phyloP scores from a whole-genome alignment of 1,140 invertebrate genomes.

The Psilanteris sp. region DNA sequence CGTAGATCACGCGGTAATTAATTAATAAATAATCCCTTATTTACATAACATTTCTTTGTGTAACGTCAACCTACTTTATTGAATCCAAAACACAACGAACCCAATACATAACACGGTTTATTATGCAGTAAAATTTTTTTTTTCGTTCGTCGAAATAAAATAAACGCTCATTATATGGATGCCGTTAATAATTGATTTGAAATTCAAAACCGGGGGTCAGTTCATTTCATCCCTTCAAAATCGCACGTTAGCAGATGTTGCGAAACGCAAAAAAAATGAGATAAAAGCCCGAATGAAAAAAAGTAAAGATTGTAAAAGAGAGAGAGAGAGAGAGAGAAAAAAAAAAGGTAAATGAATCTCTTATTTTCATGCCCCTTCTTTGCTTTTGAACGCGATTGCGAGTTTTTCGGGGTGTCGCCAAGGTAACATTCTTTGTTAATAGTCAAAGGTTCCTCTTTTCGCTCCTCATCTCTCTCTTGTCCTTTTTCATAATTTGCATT shows the following conservation, averaged over 20 bases:
- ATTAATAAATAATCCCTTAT: no score
- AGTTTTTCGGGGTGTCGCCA: slow-evolving; percentile 55
- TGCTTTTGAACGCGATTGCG: slow-evolving; percentile 35
- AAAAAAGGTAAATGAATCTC: slow-evolving; percentile 26
- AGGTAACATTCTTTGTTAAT: slow-evolving; percentile 55
- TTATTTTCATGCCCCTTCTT: slow-evolving; percentile 42
- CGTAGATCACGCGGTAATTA: no score
- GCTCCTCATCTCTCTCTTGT: slow-evolving; percentile 1
- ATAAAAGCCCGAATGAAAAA: background rate
- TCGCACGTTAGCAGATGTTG: slow-evolving; percentile 31
- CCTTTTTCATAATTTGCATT: slow-evolving; percentile 37
- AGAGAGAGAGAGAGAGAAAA: background rate
- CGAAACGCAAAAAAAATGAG: slow-evolving; percentile 13
- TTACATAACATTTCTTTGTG: no score
- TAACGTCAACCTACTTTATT: no score
- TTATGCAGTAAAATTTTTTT: no score
- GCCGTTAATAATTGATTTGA: no score
- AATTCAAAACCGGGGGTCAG: slow-evolving; percentile 14
- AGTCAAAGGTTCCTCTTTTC: slow-evolving; percentile 26
- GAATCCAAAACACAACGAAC: no score
- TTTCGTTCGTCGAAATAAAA: no score
- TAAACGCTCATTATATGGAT: no score
- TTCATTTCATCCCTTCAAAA: slow-evolving; percentile 20
- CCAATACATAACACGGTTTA: no score
- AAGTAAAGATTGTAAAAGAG: no score